A percentile compares a stretch with the other conserved stretches of the same genome.
Conservation (phyloP, 2,888 invertebrate species). For the Tineola bisselliella region DNA sequence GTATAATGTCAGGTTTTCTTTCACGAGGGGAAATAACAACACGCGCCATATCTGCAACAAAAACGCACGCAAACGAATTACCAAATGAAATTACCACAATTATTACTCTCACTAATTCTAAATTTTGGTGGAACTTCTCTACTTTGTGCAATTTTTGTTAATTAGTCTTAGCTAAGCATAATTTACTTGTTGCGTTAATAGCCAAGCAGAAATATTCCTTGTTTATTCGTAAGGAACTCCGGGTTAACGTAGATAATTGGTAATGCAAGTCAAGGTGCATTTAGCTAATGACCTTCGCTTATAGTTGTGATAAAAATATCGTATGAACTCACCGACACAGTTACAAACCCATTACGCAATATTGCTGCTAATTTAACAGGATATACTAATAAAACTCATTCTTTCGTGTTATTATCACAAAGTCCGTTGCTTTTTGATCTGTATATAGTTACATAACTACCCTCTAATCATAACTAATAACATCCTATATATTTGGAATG, state of each 20-base stretch:
- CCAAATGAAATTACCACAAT: neutral
- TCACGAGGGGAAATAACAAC: slow-evolving; percentile 7
- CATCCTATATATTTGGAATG: too few relatives aligned
- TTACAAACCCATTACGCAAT: neutral
- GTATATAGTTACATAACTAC: too few relatives aligned
- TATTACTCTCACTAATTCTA: too few relatives aligned
- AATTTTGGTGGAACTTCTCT: neutral
- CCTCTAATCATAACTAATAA: too few relatives aligned
- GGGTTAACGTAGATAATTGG: slow-evolving; percentile 5
- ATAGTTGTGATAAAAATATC: neutral
- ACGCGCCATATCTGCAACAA: slow-evolving; percentile 4
- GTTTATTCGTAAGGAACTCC: neutral
- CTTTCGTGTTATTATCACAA: too few relatives aligned
- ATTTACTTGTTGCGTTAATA: too few relatives aligned
- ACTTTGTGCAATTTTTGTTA: too few relatives aligned
- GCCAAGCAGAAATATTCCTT: too few relatives aligned
- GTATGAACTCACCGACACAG: neutral
- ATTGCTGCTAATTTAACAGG: neutral
- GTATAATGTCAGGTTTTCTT: neutral
- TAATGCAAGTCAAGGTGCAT: slow-evolving; percentile 13
- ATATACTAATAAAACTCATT: neutral
- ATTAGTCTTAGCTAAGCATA: too few relatives aligned
- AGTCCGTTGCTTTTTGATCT: too few relatives aligned
- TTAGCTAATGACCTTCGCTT: neutral
- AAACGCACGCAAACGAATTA: neutral